Conservation (phyloP, 2,888 invertebrate species). For the Saturnia pavonia region DNA sequence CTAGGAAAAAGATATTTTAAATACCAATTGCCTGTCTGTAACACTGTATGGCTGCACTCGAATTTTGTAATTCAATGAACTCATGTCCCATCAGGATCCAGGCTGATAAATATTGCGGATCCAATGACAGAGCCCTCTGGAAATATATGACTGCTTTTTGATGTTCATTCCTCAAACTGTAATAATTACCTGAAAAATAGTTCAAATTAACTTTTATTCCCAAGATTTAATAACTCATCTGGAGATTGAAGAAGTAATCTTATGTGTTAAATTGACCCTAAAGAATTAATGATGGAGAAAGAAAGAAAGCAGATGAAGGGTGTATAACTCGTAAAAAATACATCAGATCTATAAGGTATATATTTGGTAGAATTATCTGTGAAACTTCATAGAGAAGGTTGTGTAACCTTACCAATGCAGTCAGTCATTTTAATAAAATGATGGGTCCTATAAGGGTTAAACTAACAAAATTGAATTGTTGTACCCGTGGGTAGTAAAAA, state of each 20-base stretch:
- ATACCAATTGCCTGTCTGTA: constrained; percentile 97
- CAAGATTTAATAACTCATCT: neutral
- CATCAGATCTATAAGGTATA: no score
- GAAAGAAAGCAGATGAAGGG: no score
- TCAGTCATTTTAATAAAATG: no score
- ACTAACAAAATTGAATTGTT: no score
- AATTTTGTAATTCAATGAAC: constrained; percentile 99
- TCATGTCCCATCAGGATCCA: constrained; percentile 99
- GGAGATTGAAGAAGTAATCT: neutral
- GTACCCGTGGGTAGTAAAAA: no score
- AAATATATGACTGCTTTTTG: constrained; percentile 99
- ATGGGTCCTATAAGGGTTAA: no score
- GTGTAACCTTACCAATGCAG: no score
- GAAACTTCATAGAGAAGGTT: no score
- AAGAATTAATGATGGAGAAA: no score
- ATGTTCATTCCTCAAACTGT: constrained; percentile 96
- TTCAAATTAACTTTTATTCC: neutral
- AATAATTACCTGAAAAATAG: constrained; percentile 91
- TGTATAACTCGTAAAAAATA: no score
- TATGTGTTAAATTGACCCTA: no score
- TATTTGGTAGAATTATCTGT: no score
- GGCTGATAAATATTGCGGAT: constrained; percentile 96
- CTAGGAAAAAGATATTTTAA: constrained; percentile 13
- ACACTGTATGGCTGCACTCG: constrained; percentile 98
- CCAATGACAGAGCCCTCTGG: constrained; percentile 95